Base-by-base conservation (phyloP, 1,140 invertebrate genomes). In the Maconellicoccus hirsutus region DNA sequence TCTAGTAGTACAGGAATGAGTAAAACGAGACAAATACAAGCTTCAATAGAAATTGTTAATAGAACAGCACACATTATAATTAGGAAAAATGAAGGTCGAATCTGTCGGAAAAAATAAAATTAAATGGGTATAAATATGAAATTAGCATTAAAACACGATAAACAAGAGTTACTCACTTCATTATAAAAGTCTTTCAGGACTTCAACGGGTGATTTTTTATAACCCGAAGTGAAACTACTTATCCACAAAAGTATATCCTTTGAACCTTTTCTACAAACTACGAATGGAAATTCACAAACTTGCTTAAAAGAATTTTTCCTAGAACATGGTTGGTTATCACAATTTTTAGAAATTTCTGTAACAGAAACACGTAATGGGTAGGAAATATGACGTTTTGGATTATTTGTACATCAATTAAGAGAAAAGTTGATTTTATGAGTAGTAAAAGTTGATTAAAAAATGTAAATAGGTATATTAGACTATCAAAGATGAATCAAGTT, bases 221-320 rank as follows among this genome's bases (percentile, higher is more conserved):
- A 7, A 59, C 16, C 16, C 4, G 16, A 8, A 19, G 61, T 23
- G 3, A 66, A 66, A 12, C 61, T 22, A 26, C 25, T 66, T 66
- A 66, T 8, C 61, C 61, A 66, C 3, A 22, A 8, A 10, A 66
- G 10, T 23, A 66, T 16, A 66, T 66, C 61, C 16, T 66, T 66
- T 25, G 61, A 66, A 66, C 25, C 25, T 66, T 22, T 66, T 25
- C 61, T 23, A 26, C 22, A 66, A 66, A 66, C 21, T 12, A 22
- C 10, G 25, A 66, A 4, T 16, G 61, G 61, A 19, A 66, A 66
- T 66, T 66, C 22, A 16, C 61, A 66, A 66, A 66, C 61, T 66
- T 66, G 61, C 22, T 66, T 66, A 23, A 66, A 66, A 8, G 61
- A 66, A 66, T 4, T 66, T 16, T 26, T 66, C 22, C 21, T 52